Evolutionary conservation across 2,113 vertebrate species (phyloP).

Genomic region (Columba janthina): DNA sequence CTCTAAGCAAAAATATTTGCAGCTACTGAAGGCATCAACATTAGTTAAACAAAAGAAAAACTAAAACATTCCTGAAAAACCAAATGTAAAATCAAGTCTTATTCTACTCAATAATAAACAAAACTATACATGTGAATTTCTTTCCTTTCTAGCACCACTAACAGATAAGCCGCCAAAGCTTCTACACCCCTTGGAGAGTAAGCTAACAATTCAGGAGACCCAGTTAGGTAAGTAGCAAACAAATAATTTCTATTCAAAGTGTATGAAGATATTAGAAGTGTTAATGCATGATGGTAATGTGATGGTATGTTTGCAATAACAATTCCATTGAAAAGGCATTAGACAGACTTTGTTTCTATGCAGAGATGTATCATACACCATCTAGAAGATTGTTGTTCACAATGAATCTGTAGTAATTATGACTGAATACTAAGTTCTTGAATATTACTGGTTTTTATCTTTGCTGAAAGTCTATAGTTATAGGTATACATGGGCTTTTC

Average conservation of each 20-base stretch:
- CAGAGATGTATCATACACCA: background rate
- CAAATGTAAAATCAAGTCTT: background rate
- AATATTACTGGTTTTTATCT: background rate
- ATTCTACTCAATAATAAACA: background rate
- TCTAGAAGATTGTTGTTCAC: background rate
- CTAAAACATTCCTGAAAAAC: background rate
- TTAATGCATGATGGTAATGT: background rate
- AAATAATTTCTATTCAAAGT: background rate
- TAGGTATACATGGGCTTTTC: background rate
- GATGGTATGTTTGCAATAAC: background rate
- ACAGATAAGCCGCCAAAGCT: conserved; percentile 98
- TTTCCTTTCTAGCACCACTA: conserved; percentile 88
- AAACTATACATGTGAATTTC: conserved; percentile 51
- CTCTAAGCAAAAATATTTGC: background rate
- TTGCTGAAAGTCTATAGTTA: background rate
- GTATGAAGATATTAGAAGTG: background rate
- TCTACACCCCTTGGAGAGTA: conserved; percentile 90
- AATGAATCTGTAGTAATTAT: background rate
- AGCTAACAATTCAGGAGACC: conserved; percentile 89
- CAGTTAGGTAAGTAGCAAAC: conserved; percentile 86
- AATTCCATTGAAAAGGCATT: background rate
- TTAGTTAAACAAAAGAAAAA: background rate
- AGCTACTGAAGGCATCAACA: background rate
- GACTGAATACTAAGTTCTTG: background rate
- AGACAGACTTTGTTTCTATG: background rate